A percentile compares a stretch with the other conserved stretches of the same genome.
Evolutionary conservation across 2,888 invertebrate genomes (phyloP).

Genomic region (Tridacna gigas): DNA sequence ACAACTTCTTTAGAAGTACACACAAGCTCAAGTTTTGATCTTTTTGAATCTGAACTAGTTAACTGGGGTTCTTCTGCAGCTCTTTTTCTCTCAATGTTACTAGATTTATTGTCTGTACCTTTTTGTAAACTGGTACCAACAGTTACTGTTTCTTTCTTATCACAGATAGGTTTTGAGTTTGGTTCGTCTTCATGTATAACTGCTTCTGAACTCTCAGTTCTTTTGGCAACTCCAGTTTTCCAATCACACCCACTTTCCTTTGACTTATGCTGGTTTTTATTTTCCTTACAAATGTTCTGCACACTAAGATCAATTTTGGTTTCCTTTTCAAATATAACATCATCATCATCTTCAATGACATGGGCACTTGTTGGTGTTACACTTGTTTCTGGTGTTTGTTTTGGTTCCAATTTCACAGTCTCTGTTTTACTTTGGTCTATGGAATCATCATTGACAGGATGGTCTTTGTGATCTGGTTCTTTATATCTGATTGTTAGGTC

Average conservation of each 20-base stretch:
- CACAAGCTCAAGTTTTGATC: conserved; percentile 63
- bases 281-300: not conserved
- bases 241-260: not conserved
- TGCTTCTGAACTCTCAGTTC: not conserved
- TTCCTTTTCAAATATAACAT: conserved; percentile 22
- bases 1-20: not conserved
- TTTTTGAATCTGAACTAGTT: conserved; percentile 58
- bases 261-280: not conserved
- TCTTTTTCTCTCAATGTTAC: conserved; percentile 58
- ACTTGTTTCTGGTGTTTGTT: conserved; percentile 14
- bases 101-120: not conserved
- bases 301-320: conserved; percentile 12
- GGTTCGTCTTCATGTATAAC: not conserved
- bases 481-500: no score
- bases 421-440: conserved; percentile 6
- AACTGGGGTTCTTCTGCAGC: conserved; percentile 55
- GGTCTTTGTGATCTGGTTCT: no score
- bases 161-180: not conserved
- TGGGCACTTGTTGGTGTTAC: conserved; percentile 47
- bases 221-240: not conserved
- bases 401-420: not conserved
- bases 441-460: not conserved
- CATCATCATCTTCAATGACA: conserved; percentile 39
- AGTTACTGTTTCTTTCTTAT: not conserved
- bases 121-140: no score